Percentiles rank a stretch among this genome's conserved stretches.
These are phyloP conservation scores for Nomada flava DNA, from an alignment of 2,888 invertebrate species.

Conservation along the genomic window DNA sequence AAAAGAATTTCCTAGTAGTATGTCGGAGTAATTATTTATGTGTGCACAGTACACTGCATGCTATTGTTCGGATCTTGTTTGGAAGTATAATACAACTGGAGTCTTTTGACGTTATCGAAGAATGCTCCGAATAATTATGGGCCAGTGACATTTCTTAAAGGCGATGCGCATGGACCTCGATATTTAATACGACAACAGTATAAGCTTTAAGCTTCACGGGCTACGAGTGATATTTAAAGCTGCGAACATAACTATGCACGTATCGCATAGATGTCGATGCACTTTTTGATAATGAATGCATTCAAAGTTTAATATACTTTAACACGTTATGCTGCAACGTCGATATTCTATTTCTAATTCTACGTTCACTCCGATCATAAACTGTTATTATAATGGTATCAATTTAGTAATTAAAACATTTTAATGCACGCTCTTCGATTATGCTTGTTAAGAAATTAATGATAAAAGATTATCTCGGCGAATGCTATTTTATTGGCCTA, in stretches of 20 bases:
- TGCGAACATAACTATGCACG: no score
- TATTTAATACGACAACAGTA: neutral
- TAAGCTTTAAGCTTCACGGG: neutral
- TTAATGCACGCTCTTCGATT: neutral
- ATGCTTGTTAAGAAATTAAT: neutral
- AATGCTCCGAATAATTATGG: slow-evolving; percentile 41
- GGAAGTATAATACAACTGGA: slow-evolving; percentile 34
- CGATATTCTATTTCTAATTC: no score
- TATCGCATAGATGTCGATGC: no score
- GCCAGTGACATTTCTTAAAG: slow-evolving; percentile 62
- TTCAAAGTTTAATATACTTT: no score
- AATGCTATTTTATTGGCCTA: neutral
- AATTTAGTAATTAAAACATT: no score
- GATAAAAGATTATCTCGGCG: neutral
- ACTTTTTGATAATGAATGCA: no score
- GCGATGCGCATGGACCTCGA: slow-evolving; percentile 9
- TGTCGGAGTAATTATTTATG: no score
- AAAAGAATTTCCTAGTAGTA: neutral
- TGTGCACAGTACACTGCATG: no score
- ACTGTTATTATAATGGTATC: no score
- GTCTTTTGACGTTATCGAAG: slow-evolving; percentile 40
- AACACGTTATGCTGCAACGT: no score
- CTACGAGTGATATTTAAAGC: no score
- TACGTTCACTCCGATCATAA: no score
- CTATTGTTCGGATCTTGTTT: neutral